Evolutionary conservation across 2,797 vertebrate species (phyloP), one percentile per base, ranked within the genome.

Genomic region (Trachops cirrhosus): DNA sequence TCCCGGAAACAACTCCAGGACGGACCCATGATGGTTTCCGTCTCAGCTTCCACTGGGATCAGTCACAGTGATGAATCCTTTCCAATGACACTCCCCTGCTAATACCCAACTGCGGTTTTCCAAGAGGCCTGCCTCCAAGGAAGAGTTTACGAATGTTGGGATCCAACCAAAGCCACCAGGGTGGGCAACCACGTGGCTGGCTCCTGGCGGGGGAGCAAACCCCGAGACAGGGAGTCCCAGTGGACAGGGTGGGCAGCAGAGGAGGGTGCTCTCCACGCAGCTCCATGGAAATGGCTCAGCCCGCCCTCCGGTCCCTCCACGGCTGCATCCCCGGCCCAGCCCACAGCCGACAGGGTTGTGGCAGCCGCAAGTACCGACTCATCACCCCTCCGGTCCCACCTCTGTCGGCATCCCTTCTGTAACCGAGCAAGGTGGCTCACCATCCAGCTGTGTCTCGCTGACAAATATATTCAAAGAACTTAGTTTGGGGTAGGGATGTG

Each of bases 321-420:
- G 1, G 54, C 11, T 4, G 9, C 46, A 9, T 12, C 37, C n/a
- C 39, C 5, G 26, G 62, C 19, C 34, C 34, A 57, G 6, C 26
- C 83, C 34, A 4, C 54, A 19, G 15, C 22, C 16, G 4, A 10
- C 4, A 10, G 92, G 8, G 4, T 29, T 0, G 2, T 7, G 1
- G 19, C 34, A 46, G 14, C 24, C 37, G 0, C 0, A 1, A 4
- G 6, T 0, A 0, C 18, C 50, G 3, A 3, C 19, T 41, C 15
- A 11, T 21, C 29, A 9, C 59, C 29, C 19, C 18, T 2, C 2
- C 14, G 0, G 12, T 14, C 54, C 46, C 19, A 0, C 41, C 18
- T 15, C 44, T 6, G 7, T 26, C 48, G 2, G 41, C 9, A 6
- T 22, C 26, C 48, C 29, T 52, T 74, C 85, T 11, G 16, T 37